phyloP scores from a whole-genome alignment of 2,797 vertebrate species.

The Cygnus olor region DNA sequence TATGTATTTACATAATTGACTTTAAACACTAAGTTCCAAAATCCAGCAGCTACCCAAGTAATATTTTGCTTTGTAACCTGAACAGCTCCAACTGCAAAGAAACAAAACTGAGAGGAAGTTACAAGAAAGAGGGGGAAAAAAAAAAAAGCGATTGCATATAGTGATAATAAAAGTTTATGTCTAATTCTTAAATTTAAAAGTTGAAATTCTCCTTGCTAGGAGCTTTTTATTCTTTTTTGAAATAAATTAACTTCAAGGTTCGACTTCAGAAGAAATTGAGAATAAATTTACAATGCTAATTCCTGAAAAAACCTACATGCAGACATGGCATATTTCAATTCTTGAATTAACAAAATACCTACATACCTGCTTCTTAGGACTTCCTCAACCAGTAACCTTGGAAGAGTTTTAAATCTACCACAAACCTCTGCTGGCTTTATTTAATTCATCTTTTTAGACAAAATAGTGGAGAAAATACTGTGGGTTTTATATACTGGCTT shows the following conservation, averaged over 20 bases:
- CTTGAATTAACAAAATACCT: neutral
- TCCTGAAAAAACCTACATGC: neutral
- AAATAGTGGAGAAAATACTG: neutral
- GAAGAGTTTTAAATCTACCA: neutral
- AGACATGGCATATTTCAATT: neutral
- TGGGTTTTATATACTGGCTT: neutral
- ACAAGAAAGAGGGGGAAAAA: neutral
- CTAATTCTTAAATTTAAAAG: neutral
- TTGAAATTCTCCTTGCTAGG: neutral
- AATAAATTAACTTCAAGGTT: neutral
- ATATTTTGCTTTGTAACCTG: neutral
- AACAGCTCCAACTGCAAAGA: neutral
- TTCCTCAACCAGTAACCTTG: neutral
- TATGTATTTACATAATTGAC: neutral
- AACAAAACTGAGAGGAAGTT: neutral
- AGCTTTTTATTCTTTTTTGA: neutral
- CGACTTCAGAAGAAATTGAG: neutral
- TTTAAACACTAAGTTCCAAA: neutral
- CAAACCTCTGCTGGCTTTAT: neutral
- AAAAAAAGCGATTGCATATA: neutral
- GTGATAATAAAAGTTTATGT: accelerated
- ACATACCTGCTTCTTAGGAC: neutral
- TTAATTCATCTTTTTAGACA: neutral
- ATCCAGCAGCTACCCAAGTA: neutral
- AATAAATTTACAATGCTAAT: neutral